phyloP scores from a whole-genome alignment of 2,888 invertebrate genomes.

The Lymantria monacha region DNA sequence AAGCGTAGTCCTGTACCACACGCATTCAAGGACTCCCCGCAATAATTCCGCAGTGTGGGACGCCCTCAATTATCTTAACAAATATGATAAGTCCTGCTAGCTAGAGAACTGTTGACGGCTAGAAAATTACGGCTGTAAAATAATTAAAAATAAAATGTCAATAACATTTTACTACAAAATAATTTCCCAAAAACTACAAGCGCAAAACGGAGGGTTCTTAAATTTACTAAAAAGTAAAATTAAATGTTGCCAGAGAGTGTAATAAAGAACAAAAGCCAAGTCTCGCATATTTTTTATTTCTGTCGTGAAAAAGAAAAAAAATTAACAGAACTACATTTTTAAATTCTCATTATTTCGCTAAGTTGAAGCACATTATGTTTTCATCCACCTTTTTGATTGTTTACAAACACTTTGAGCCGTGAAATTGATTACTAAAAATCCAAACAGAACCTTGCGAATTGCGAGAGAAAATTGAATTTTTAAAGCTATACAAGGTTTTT shows the following conservation, averaged over 20 bases:
- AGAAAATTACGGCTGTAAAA: no score
- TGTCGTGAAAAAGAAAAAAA: not conserved
- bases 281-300: not conserved
- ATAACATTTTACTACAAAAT: not conserved
- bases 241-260: not conserved
- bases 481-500: constrained; percentile 47
- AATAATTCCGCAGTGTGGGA: no score
- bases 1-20: no score
- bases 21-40: no score
- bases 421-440: constrained; percentile 49
- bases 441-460: constrained; percentile 33
- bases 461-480: constrained; percentile 50
- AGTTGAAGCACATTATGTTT: constrained; percentile 38
- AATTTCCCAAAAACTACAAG: not conserved
- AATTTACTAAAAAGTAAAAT: not conserved
- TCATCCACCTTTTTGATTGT: constrained; percentile 35
- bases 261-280: not conserved
- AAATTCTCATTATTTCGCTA: constrained; percentile 48
- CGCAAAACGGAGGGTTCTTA: not conserved
- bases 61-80: no score
- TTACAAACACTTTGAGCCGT: constrained; percentile 35
- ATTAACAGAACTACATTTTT: constrained; percentile 15
- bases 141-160: no score
- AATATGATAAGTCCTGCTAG: no score
- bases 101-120: no score